Evolutionary conservation across 2,797 vertebrate genomes (phyloP).

Genomic region (Pteropus rufus): DNA sequence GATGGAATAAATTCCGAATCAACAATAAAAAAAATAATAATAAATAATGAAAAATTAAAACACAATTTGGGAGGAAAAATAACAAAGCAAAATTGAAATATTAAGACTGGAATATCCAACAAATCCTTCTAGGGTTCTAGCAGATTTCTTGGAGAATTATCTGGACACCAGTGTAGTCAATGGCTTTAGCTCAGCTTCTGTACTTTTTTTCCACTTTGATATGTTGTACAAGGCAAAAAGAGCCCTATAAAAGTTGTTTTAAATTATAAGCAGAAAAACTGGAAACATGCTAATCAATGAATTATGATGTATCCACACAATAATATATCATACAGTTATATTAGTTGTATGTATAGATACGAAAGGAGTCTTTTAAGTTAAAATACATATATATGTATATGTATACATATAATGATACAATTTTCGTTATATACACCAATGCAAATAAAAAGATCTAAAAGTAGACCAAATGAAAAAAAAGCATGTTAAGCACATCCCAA

Average conservation of each 20-base stretch:
- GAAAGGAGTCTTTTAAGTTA: background rate
- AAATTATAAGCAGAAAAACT: background rate
- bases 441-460: background rate
- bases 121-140: background rate
- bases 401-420: background rate
- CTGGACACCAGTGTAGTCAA: background rate
- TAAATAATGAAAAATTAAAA: background rate
- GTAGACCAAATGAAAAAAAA: background rate
- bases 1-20: too few species aligned
- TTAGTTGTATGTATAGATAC: background rate
- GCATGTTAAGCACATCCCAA: background rate
- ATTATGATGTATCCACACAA: background rate
- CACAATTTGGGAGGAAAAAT: background rate
- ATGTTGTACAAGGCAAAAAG: background rate
- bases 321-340: background rate
- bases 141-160: background rate
- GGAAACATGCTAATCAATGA: slow-evolving; percentile 7
- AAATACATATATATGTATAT: background rate
- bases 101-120: background rate
- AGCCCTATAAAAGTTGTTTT: background rate
- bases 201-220: background rate
- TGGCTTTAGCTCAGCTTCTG: background rate
- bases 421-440: background rate
- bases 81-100: background rate
- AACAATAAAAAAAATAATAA: too few species aligned